These are phyloP conservation scores for Luscinia megarhynchos DNA, from an alignment of 2,797 vertebrate species.

Conservation along the genomic window DNA sequence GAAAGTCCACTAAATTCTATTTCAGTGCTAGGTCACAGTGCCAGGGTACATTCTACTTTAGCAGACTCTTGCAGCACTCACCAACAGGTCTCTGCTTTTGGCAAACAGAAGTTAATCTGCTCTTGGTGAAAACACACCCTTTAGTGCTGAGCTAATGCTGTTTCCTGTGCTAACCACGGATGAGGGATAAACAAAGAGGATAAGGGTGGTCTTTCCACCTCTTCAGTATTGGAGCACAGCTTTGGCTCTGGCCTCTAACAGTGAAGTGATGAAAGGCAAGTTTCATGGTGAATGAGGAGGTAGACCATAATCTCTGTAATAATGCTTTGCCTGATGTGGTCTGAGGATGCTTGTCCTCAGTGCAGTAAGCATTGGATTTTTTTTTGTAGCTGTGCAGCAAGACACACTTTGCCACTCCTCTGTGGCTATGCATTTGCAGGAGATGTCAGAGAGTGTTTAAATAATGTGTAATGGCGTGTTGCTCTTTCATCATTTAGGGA, in stretches of 20 bases:
- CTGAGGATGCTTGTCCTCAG: not conserved
- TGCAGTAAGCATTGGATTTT: not conserved
- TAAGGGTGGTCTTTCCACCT: not conserved
- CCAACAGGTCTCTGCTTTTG: not conserved
- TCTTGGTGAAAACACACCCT: not conserved
- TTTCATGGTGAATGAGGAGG: not conserved
- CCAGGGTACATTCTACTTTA: not conserved
- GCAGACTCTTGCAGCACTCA: not conserved
- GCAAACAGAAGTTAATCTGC: not conserved
- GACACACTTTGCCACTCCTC: not conserved
- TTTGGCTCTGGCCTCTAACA: not conserved
- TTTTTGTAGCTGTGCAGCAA: not conserved
- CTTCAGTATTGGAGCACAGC: not conserved
- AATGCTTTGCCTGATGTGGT: not conserved
- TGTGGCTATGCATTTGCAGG: conserved; percentile 1
- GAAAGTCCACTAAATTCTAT: not conserved
- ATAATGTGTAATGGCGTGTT: conserved; percentile 56
- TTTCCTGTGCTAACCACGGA: not conserved
- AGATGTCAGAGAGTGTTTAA: conserved; percentile 57
- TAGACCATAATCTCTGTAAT: not conserved
- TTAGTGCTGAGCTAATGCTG: not conserved
- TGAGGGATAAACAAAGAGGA: not conserved
- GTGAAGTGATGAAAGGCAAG: not conserved
- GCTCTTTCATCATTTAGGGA: conserved; percentile 60
- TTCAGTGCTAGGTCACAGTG: not conserved